A percentile compares a stretch with the other conserved stretches of the same genome.
These are phyloP conservation scores for Excalfactoria chinensis DNA, from an alignment of 2,113 vertebrate species.

Conservation along the genomic window DNA sequence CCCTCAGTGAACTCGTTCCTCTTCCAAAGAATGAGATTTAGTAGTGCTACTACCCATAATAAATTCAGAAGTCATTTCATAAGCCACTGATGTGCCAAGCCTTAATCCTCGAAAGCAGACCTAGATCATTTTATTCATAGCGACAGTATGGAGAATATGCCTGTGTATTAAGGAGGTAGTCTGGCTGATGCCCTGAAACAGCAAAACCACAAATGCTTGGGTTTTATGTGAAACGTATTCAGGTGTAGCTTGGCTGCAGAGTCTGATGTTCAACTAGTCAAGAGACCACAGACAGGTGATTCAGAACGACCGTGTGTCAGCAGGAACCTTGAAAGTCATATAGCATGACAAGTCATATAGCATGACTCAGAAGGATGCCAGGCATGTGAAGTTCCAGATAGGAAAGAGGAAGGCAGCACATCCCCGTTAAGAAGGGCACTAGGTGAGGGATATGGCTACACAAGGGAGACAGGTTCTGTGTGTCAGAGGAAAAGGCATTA, in stretches of 20 bases:
- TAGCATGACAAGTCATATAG: fast-evolving
- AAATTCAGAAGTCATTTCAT: conserved; percentile 14
- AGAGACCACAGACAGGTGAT: neutral
- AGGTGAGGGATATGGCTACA: neutral
- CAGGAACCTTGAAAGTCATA: neutral
- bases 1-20: neutral
- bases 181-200: neutral
- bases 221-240: neutral
- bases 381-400: neutral
- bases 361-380: neutral
- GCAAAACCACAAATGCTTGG: neutral
- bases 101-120: neutral
- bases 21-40: conserved; percentile 27
- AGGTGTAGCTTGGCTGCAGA: neutral
- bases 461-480: neutral
- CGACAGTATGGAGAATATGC: neutral
- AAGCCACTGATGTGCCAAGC: neutral
- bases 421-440: neutral
- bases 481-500: neutral
- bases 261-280: neutral
- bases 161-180: neutral
- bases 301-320: neutral
- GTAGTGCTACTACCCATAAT: neutral
- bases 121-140: neutral
- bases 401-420: neutral